A percentile compares a stretch with the other conserved stretches of the same genome.
Evolutionary conservation across 2,888 invertebrate species (phyloP).

Genomic region (Malachius bipustulatus): DNA sequence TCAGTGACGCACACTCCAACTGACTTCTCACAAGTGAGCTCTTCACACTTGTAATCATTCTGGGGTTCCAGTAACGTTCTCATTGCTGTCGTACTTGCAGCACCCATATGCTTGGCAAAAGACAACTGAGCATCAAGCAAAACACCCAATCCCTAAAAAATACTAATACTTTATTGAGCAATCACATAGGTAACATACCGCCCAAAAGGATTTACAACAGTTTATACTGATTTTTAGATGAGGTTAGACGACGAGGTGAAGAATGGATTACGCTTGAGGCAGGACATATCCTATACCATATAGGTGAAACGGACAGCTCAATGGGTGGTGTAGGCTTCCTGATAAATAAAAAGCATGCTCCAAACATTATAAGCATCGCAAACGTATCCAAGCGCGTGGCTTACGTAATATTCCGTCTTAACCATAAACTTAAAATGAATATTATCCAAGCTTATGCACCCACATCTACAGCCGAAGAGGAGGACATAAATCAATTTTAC

Average conservation of each 20-base stretch:
- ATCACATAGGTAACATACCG: too few relatives aligned
- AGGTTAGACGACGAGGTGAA: conserved; percentile 5
- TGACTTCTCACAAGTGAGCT: too few relatives aligned
- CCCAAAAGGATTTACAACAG: too few relatives aligned
- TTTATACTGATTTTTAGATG: too few relatives aligned
- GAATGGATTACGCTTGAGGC: neutral
- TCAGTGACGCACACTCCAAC: too few relatives aligned
- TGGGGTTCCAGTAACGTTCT: too few relatives aligned
- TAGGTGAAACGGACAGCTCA: conserved; percentile 2
- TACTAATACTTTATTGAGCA: too few relatives aligned
- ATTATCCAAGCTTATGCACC: conserved; percentile 8
- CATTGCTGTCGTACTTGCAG: too few relatives aligned
- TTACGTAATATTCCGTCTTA: neutral
- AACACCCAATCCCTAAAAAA: too few relatives aligned
- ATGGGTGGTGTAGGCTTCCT: conserved; percentile 5
- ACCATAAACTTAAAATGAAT: neutral
- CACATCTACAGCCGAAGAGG: conserved; percentile 7
- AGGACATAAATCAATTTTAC: conserved; percentile 5
- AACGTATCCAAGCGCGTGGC: conserved; percentile 1
- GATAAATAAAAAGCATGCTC: conserved; percentile 5
- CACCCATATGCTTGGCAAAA: too few relatives aligned
- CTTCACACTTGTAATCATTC: too few relatives aligned
- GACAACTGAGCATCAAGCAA: too few relatives aligned
- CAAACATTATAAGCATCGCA: neutral
- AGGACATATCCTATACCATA: conserved; percentile 4